Conservation (phyloP, 2,888 invertebrate species). For the Hyppa rectilinea region DNA sequence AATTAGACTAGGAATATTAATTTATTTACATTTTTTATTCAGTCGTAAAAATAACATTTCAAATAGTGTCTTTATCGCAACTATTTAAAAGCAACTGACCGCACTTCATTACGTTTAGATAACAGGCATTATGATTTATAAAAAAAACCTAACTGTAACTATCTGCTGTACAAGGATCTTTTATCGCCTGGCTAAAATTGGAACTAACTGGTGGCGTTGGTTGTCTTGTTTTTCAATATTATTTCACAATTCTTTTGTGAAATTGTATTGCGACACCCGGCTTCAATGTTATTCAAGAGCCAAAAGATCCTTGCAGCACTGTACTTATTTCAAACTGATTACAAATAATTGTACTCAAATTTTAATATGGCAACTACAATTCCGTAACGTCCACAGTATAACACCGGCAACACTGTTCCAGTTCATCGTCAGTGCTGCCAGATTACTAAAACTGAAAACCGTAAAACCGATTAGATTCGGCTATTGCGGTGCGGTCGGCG, state of each 20-base stretch:
- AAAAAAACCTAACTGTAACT: not conserved
- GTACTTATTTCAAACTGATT: conserved; percentile 8
- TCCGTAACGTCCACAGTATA: conserved; percentile 28
- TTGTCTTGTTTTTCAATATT: not conserved
- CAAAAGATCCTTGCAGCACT: not conserved
- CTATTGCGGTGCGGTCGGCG: conserved; percentile 80
- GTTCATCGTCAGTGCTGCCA: conserved; percentile 36
- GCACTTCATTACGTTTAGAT: conserved; percentile 23
- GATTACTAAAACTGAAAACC: conserved; percentile 42
- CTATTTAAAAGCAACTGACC: conserved; percentile 53
- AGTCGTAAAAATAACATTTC: conserved; percentile 74
- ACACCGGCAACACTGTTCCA: conserved; percentile 6
- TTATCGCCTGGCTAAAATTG: not conserved
- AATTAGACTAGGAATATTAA: conserved; percentile 76
- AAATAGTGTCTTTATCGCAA: conserved; percentile 59
- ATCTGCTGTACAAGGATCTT: not conserved
- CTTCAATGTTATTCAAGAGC: not conserved
- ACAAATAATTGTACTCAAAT: conserved; percentile 47
- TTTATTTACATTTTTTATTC: conserved; percentile 83
- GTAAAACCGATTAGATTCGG: conserved; percentile 66
- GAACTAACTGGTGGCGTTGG: not conserved
- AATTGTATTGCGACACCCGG: not conserved
- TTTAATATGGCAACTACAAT: conserved; percentile 49
- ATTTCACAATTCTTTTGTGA: not conserved
- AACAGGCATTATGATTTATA: not conserved